Evolutionary conservation across 2,113 vertebrate genomes (phyloP).

Genomic region (Eurypyga helias): DNA sequence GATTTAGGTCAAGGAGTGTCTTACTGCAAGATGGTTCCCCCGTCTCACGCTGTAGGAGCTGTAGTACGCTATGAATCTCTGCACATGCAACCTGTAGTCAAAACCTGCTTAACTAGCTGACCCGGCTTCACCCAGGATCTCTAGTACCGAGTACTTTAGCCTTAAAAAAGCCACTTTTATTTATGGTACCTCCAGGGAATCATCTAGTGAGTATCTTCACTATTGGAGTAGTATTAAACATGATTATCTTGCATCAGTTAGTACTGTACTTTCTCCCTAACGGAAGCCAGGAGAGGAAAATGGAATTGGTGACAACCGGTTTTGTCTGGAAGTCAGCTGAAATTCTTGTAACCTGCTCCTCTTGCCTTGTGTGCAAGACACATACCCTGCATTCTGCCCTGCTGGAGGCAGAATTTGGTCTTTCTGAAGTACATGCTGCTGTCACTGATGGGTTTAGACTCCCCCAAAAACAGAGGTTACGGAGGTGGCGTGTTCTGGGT

Average conservation of each 20-base stretch:
- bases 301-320: not conserved
- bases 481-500: not conserved
- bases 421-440: not conserved
- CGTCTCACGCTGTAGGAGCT: not conserved
- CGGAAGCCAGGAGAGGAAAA: not conserved
- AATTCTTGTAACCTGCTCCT: not conserved
- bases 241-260: not conserved
- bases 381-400: not conserved
- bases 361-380: not conserved
- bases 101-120: slow-evolving; percentile 27
- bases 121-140: not conserved
- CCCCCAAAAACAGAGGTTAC: accelerated
- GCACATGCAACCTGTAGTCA: slow-evolving; percentile 30
- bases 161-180: not conserved
- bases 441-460: not conserved
- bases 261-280: not conserved
- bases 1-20: slow-evolving; percentile 42
- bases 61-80: slow-evolving; percentile 14
- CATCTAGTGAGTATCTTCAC: not conserved
- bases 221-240: not conserved
- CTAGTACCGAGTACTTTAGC: slow-evolving; percentile 50
- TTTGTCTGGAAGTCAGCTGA: not conserved
- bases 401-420: not conserved
- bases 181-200: not conserved
- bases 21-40: slow-evolving; percentile 8